A percentile compares a stretch with the other conserved stretches of the same genome.
Conservation (phyloP, 2,113 vertebrate genomes). For the Mirza zaza region DNA sequence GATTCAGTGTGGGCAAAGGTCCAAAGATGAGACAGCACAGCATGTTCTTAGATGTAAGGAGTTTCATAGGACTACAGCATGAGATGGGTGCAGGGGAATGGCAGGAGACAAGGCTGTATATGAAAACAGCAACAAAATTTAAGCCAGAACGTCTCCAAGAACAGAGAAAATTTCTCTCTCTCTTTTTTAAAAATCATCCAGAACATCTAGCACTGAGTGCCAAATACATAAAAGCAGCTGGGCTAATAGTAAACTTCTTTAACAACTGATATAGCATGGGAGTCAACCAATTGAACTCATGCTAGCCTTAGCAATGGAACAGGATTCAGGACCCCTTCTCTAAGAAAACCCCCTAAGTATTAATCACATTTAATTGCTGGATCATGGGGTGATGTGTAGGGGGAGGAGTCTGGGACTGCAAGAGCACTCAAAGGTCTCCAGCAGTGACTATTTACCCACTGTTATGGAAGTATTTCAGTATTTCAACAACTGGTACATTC, state of each 20-base stretch:
- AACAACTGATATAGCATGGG: neutral
- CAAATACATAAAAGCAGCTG: neutral
- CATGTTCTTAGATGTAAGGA: neutral
- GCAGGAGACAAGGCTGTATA: neutral
- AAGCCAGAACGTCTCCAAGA: neutral
- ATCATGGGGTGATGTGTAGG: neutral
- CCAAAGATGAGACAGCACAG: neutral
- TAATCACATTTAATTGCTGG: neutral
- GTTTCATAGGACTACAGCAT: neutral
- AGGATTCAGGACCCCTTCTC: neutral
- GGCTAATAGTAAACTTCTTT: neutral
- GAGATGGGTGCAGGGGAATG: neutral
- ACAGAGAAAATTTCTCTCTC: neutral
- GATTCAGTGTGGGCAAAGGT: neutral
- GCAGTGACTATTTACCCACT: neutral
- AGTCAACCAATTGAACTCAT: neutral
- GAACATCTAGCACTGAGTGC: neutral
- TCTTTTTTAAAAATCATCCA: neutral
- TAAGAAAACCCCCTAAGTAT: neutral
- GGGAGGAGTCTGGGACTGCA: neutral
- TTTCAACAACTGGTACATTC: neutral
- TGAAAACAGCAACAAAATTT: neutral
- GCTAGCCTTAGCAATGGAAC: neutral
- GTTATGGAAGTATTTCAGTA: neutral
- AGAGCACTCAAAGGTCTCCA: neutral